Conservation (phyloP, 37 sponge, comb jelly and placozoan species). For the Eunapius fragilis region DNA sequence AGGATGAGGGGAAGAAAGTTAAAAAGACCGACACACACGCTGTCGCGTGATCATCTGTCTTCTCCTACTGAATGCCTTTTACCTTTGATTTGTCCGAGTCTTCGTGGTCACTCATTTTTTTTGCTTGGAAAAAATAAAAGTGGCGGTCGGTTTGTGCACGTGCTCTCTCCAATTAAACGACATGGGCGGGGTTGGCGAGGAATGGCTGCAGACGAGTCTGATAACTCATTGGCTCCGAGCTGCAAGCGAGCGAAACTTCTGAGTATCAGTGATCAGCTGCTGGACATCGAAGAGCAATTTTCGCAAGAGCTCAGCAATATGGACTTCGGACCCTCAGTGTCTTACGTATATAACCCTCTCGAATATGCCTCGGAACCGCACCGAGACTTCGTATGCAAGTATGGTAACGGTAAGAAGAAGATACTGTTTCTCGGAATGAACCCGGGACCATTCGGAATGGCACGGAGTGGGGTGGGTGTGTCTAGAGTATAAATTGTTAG, state of each 20-base stretch:
- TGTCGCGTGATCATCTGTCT: too few relatives aligned
- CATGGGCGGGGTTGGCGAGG: background rate
- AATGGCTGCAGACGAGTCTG: background rate
- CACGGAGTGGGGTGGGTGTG: conserved; percentile 89
- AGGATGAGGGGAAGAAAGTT: background rate
- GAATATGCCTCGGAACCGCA: conserved; percentile 81
- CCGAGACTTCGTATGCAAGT: conserved; percentile 55
- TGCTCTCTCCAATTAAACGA: background rate
- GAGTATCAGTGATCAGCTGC: background rate
- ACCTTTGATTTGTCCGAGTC: background rate
- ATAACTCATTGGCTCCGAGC: background rate
- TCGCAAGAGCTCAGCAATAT: conserved; percentile 23
- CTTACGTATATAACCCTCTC: conserved; percentile 82
- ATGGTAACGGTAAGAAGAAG: conserved; percentile 63
- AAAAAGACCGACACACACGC: background rate
- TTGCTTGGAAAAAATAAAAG: background rate
- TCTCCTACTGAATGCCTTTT: background rate
- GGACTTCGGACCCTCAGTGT: conserved; percentile 23
- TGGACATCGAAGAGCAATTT: conserved; percentile 38
- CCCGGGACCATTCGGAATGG: conserved; percentile 94
- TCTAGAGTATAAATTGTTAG: background rate
- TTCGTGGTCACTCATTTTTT: background rate
- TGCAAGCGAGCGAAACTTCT: background rate
- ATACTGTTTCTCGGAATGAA: conserved; percentile 89
- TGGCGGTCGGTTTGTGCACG: background rate